Conservation (phyloP, 2,888 invertebrate species). For the Andrena fulva region DNA sequence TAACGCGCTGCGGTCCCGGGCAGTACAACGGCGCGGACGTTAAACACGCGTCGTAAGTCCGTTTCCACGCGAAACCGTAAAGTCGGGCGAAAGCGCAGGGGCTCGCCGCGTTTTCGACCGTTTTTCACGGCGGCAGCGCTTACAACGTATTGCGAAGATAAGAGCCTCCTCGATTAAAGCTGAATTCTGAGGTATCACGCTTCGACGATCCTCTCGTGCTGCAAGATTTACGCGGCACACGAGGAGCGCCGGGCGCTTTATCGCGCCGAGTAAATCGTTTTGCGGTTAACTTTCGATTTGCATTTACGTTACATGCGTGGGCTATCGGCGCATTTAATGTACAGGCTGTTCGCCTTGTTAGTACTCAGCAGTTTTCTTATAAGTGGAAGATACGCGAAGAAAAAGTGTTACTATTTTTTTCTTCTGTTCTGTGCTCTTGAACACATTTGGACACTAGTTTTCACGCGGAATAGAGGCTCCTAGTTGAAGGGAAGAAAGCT, state of each 20-base stretch:
- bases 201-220: conserved; percentile 32
- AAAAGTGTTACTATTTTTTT: background rate
- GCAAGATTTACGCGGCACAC: conserved; percentile 19
- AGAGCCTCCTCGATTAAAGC: conserved; percentile 39
- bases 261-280: conserved; percentile 43
- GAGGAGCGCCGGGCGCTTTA: conserved; percentile 17
- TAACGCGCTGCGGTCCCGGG: conserved; percentile 39
- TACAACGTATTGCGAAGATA: conserved; percentile 46
- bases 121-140: conserved; percentile 36
- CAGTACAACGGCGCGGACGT: conserved; percentile 18
- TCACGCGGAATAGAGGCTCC: no score
- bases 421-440: no score
- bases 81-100: conserved; percentile 19
- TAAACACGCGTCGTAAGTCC: conserved; percentile 41
- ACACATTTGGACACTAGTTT: no score
- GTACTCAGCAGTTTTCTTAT: background rate
- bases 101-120: conserved; percentile 44
- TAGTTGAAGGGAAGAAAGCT: no score
- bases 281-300: conserved; percentile 30
- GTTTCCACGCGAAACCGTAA: conserved; percentile 63
- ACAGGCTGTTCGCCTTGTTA: background rate
- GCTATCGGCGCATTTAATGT: conserved; percentile 4
- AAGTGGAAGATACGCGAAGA: background rate
- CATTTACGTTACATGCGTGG: background rate
- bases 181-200: conserved; percentile 49